A percentile compares a stretch with the other conserved stretches of the same genome.
Conservation (phyloP, 2,888 invertebrate species). For the Tachina fera region DNA sequence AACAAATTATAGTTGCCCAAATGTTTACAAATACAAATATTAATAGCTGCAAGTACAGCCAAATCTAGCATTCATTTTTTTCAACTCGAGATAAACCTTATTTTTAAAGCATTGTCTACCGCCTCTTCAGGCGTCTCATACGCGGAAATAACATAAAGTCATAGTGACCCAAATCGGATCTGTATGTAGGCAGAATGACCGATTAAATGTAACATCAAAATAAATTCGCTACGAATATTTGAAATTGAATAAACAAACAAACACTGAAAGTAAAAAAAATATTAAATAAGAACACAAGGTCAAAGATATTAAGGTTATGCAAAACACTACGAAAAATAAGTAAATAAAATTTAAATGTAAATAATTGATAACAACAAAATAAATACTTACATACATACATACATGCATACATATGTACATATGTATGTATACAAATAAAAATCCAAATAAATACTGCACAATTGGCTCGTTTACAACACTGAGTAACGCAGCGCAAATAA, state of each 20-base stretch:
- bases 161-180: too few species aligned
- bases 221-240: not conserved
- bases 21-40: too few species aligned
- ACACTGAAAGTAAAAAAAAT: slow-evolving; percentile 54
- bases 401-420: not conserved
- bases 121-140: too few species aligned
- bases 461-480: not conserved
- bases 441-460: slow-evolving; percentile 11
- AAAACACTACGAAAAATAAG: slow-evolving; percentile 26
- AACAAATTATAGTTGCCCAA: too few species aligned
- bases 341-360: slow-evolving; percentile 15
- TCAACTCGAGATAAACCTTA: too few species aligned
- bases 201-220: not conserved
- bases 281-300: slow-evolving; percentile 60
- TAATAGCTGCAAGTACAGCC: too few species aligned
- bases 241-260: slow-evolving; percentile 32
- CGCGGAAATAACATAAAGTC: too few species aligned
- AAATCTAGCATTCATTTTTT: too few species aligned
- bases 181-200: too few species aligned
- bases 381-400: not conserved
- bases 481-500: not conserved
- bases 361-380: not conserved
- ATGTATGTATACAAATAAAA: slow-evolving; percentile 25
- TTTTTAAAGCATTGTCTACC: too few species aligned
- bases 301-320: slow-evolving; percentile 61